These are phyloP conservation scores for Pyrocoelia pectoralis DNA, from an alignment of 2,888 invertebrate species.

Conservation along the genomic window DNA sequence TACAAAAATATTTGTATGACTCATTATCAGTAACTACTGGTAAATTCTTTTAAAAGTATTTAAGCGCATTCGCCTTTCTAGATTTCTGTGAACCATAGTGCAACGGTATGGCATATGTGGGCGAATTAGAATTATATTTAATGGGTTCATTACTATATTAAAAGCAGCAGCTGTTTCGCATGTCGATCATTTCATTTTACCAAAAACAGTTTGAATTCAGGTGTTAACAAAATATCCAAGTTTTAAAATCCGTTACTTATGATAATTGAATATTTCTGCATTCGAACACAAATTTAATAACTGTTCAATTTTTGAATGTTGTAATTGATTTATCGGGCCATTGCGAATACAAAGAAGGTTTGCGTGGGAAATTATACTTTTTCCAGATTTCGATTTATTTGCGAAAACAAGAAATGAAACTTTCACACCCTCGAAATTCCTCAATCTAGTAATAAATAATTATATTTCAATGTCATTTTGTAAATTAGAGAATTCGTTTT, in stretches of 20 bases:
- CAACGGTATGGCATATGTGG: too few relatives aligned
- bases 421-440: constrained; percentile 1
- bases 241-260: background rate
- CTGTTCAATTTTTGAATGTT: background rate
- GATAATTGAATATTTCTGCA: constrained; percentile 5
- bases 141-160: too few relatives aligned
- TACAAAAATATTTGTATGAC: too few relatives aligned
- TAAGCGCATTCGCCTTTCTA: too few relatives aligned
- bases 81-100: too few relatives aligned
- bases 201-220: background rate
- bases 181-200: background rate
- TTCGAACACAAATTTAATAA: background rate
- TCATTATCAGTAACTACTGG: too few relatives aligned
- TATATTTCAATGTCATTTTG: background rate
- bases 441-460: background rate
- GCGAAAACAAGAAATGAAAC: background rate
- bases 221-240: background rate
- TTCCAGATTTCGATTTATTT: too few relatives aligned
- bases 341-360: too few relatives aligned
- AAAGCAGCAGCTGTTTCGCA: background rate
- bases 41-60: too few relatives aligned
- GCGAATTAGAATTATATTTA: background rate
- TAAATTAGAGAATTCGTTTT: background rate
- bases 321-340: too few relatives aligned
- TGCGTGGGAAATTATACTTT: too few relatives aligned